A percentile compares a stretch with the other conserved stretches of the same genome.
phyloP scores from a whole-genome alignment of 2,797 vertebrate species.

The Squalus acanthias region DNA sequence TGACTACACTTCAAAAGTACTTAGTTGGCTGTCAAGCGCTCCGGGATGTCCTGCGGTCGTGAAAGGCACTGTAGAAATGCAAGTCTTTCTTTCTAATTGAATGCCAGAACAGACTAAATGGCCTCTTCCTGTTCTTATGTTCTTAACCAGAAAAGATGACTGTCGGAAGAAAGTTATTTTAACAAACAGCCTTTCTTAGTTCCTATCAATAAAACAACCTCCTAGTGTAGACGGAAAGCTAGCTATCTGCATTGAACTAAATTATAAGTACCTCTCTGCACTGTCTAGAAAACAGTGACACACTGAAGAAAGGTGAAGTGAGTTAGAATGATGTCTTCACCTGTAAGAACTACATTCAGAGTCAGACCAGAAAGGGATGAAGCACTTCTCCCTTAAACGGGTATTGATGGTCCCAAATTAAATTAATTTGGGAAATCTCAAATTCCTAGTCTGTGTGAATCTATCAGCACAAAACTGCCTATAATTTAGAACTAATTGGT shows the following conservation, averaged over 20 bases:
- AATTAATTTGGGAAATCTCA: slow-evolving; percentile 9
- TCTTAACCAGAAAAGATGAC: neutral
- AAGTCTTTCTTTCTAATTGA: neutral
- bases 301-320: neutral
- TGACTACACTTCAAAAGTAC: neutral
- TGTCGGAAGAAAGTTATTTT: neutral
- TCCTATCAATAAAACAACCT: neutral
- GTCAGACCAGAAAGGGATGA: neutral
- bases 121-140: neutral
- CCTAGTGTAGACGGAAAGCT: neutral
- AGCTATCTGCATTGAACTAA: neutral
- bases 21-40: neutral
- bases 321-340: neutral
- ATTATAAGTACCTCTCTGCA: neutral
- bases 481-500: neutral
- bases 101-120: no score
- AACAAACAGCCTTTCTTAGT: neutral
- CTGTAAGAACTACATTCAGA: neutral
- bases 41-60: neutral
- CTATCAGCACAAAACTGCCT: neutral
- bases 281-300: neutral
- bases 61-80: neutral
- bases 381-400: neutral
- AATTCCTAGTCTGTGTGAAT: neutral
- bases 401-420: neutral